phyloP scores from a whole-genome alignment of 2,113 vertebrate genomes.

The Pterophyllum scalare region DNA sequence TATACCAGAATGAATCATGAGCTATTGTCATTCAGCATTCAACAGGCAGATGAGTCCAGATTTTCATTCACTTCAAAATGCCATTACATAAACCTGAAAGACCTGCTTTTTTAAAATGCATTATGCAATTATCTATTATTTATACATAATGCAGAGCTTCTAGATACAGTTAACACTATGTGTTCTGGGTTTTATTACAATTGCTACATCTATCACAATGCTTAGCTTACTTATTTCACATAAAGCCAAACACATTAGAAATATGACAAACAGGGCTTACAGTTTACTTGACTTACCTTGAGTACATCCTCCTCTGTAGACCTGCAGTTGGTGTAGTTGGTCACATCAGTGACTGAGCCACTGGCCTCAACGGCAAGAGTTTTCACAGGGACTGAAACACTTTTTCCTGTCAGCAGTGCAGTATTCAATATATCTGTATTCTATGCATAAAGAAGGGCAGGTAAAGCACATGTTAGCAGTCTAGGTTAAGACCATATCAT shows the following conservation, averaged over 20 bases:
- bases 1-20: background rate
- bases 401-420: slow-evolving; percentile 89
- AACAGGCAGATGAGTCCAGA: background rate
- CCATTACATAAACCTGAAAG: background rate
- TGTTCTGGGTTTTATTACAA: background rate
- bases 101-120: background rate
- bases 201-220: background rate
- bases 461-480: background rate
- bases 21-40: background rate
- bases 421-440: slow-evolving; percentile 91
- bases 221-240: background rate
- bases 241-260: background rate
- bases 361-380: slow-evolving; percentile 89
- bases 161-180: background rate
- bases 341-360: slow-evolving; percentile 87
- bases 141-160: background rate
- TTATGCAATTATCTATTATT: background rate
- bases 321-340: slow-evolving; percentile 86
- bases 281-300: slow-evolving; percentile 79
- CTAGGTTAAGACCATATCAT: background rate
- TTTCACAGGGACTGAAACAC: slow-evolving; percentile 85
- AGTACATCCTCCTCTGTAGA: slow-evolving; percentile 87
- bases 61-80: background rate
- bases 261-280: background rate
- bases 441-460: slow-evolving; percentile 70